A percentile compares a stretch with the other conserved stretches of the same genome.
Evolutionary conservation across 2,888 invertebrate species (phyloP).

Genomic region (Drosophila gaucha): DNA sequence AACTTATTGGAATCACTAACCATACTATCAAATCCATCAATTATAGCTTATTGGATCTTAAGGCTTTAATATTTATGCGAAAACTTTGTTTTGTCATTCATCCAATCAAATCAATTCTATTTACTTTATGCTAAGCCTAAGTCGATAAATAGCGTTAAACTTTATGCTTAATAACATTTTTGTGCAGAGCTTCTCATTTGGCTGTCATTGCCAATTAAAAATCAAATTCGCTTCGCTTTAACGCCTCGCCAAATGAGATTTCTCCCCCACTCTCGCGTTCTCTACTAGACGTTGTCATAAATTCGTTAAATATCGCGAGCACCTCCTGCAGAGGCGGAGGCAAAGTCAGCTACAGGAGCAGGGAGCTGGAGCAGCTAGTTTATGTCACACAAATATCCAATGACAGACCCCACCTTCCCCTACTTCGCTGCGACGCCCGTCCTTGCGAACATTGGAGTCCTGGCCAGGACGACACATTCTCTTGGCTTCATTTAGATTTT

Average conservation of each 20-base stretch:
- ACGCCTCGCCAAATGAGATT: slow-evolving; percentile 69
- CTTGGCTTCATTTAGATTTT: slow-evolving; percentile 76
- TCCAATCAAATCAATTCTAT: slow-evolving; percentile 5
- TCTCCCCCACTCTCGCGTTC: slow-evolving; percentile 1
- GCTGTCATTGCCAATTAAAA: slow-evolving; percentile 68
- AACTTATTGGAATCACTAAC: background rate
- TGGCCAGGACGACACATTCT: slow-evolving; percentile 59
- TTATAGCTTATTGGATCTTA: background rate
- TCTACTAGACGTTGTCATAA: slow-evolving; percentile 56
- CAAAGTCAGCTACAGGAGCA: background rate
- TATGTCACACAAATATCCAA: slow-evolving; percentile 76
- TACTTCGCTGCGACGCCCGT: background rate
- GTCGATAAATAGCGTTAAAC: slow-evolving; percentile 27
- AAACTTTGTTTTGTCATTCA: background rate
- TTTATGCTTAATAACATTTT: slow-evolving; percentile 19
- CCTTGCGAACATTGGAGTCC: background rate
- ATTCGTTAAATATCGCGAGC: slow-evolving; percentile 66
- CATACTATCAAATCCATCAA: background rate
- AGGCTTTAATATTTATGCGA: background rate
- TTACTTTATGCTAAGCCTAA: slow-evolving; percentile 4
- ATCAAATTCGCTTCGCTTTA: slow-evolving; percentile 69
- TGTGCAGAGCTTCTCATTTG: slow-evolving; percentile 1
- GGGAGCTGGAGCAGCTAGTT: slow-evolving; percentile 56
- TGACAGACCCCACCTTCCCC: slow-evolving; percentile 53
- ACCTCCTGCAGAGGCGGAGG: slow-evolving; percentile 33